phyloP scores from a whole-genome alignment of 2,113 vertebrate species.

The Galemys pyrenaicus region DNA sequence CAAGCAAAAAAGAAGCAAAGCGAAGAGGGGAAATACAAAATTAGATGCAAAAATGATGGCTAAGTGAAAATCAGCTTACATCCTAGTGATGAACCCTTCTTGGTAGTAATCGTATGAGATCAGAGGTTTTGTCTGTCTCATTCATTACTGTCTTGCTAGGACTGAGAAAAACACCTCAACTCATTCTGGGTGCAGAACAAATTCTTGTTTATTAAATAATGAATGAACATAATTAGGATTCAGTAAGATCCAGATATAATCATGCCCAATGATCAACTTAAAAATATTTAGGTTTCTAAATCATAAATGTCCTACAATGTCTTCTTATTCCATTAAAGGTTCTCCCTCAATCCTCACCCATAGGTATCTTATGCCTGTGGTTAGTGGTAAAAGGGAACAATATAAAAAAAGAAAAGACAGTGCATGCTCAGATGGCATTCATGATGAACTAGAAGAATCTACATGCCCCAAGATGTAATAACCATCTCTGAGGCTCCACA shows the following conservation, averaged over 20 bases:
- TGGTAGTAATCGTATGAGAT: background rate
- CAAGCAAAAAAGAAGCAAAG: background rate
- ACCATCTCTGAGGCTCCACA: background rate
- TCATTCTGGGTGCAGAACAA: background rate
- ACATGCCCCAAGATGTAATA: background rate
- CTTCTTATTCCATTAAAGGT: background rate
- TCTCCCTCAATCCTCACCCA: too few species aligned
- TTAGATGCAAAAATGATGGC: background rate
- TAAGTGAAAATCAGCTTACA: background rate
- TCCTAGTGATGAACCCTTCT: background rate
- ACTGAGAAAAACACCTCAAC: background rate
- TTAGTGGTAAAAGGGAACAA: background rate
- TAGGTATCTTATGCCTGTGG: background rate
- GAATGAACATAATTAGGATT: background rate
- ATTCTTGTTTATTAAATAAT: slow-evolving; percentile 15
- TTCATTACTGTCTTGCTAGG: background rate
- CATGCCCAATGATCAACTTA: background rate
- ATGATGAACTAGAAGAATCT: background rate
- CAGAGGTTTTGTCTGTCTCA: background rate
- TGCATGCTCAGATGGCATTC: background rate
- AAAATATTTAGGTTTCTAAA: background rate
- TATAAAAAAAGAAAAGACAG: background rate
- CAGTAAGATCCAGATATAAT: background rate
- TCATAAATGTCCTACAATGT: background rate
- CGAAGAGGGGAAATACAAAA: background rate